A percentile compares a stretch with the other conserved stretches of the same genome.
Conservation (phyloP, 2,888 invertebrate genomes). For the Criorhina ranunculi region DNA sequence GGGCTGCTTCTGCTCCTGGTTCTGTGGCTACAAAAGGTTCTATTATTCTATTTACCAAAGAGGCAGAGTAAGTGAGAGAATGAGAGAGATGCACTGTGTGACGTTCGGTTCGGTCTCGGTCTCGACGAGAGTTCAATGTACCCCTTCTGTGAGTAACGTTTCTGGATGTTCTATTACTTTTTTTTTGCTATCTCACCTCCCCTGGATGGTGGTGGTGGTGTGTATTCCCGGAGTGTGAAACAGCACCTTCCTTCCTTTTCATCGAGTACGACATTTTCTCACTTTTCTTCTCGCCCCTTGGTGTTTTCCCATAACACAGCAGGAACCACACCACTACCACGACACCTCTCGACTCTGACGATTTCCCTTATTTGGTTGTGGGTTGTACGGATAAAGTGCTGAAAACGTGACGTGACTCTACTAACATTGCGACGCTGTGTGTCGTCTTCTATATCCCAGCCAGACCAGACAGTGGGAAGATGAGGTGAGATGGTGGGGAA, state of each 20-base stretch:
- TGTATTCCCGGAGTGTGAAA: conserved; percentile 16
- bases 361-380: conserved; percentile 69
- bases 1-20: conserved; percentile 25
- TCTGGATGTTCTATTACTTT: conserved; percentile 68
- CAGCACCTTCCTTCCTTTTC: conserved; percentile 46
- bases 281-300: conserved; percentile 64
- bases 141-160: conserved; percentile 65
- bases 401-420: conserved; percentile 63
- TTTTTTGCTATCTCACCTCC: conserved; percentile 8
- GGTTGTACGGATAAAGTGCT: conserved; percentile 37
- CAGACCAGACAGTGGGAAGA: conserved; percentile 50
- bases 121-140: conserved; percentile 65
- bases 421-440: conserved; percentile 34
- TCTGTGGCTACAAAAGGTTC: conserved; percentile 68
- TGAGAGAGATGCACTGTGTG: conserved; percentile 27
- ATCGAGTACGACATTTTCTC: conserved; percentile 73
- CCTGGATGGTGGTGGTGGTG: not conserved
- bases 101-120: conserved; percentile 41
- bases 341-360: conserved; percentile 48
- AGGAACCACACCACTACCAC: conserved; percentile 24
- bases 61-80: conserved; percentile 15
- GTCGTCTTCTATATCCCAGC: conserved; percentile 51
- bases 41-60: conserved; percentile 67
- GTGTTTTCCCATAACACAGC: conserved; percentile 53
- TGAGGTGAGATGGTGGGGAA: conserved; percentile 43